A percentile compares a stretch with the other conserved stretches of the same genome.
Conservation (phyloP, 2,797 vertebrate genomes). For the Cephalopachus bancanus region DNA sequence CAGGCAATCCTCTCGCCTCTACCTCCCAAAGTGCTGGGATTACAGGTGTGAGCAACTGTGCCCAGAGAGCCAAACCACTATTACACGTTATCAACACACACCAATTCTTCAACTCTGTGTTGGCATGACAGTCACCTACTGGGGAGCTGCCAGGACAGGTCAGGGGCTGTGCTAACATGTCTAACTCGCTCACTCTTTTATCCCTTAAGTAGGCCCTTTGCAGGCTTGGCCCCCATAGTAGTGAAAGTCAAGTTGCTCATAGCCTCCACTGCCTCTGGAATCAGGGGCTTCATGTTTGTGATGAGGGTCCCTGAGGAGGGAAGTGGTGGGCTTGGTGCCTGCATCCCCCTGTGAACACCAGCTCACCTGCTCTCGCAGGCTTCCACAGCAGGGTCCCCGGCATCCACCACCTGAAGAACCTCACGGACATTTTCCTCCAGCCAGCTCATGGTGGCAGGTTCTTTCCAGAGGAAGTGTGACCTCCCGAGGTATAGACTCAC, state of each 20-base stretch:
- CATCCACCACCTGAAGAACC: conserved; percentile 92
- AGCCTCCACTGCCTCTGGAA: too few species aligned
- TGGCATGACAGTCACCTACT: background rate
- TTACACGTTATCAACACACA: background rate
- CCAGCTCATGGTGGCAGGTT: conserved; percentile 94
- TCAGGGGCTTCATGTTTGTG: background rate
- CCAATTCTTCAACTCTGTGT: too few species aligned
- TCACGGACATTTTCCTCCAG: conserved; percentile 93
- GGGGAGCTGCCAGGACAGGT: too few species aligned
- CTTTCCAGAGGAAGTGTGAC: conserved; percentile 94
- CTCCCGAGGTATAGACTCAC: conserved; percentile 94
- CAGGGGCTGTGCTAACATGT: too few species aligned
- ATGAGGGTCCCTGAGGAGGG: background rate
- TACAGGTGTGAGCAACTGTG: too few species aligned
- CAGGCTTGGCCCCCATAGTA: background rate
- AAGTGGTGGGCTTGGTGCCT: background rate
- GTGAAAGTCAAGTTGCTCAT: background rate
- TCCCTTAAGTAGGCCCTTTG: background rate
- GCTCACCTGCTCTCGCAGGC: conserved; percentile 94
- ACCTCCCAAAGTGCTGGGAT: too few species aligned
- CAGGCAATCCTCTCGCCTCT: too few species aligned
- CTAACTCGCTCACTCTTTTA: background rate
- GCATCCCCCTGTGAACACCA: background rate
- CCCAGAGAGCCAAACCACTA: background rate
- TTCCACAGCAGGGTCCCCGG: conserved; percentile 91